Evolutionary conservation across 2,113 vertebrate genomes (phyloP).

Genomic region (Progne subis): DNA sequence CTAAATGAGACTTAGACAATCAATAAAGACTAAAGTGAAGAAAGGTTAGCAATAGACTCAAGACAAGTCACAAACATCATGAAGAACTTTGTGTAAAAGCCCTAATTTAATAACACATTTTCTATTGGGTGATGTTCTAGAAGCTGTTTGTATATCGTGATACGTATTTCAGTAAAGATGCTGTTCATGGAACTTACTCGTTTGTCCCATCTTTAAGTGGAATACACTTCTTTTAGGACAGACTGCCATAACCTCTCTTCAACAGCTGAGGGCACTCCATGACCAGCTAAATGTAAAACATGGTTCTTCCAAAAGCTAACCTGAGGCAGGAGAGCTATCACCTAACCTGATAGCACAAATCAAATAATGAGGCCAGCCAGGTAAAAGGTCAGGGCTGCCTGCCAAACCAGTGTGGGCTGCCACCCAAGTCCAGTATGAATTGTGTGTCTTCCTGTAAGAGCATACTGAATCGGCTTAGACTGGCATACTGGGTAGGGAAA

Average conservation of each 20-base stretch:
- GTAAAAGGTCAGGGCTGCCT: neutral
- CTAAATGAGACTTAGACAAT: neutral
- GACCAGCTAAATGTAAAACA: neutral
- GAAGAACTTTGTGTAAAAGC: neutral
- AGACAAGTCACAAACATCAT: neutral
- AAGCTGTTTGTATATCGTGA: neutral
- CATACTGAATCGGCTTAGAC: neutral
- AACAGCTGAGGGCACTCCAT: slow-evolving; percentile 64
- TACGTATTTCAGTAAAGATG: accelerated
- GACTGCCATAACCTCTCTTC: neutral
- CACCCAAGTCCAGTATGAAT: accelerated
- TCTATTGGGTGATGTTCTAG: neutral
- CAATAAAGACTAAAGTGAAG: neutral
- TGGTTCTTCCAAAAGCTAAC: accelerated
- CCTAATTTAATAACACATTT: neutral
- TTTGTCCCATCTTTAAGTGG: neutral
- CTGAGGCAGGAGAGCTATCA: neutral
- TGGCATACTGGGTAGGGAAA: neutral
- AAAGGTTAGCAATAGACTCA: neutral
- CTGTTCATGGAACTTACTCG: accelerated
- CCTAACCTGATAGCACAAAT: neutral
- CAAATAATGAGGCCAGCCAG: accelerated
- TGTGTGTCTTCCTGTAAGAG: neutral
- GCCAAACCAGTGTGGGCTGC: neutral
- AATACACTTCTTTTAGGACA: accelerated